A percentile compares a stretch with the other conserved stretches of the same genome.
These are phyloP conservation scores for Reticulitermes speratus DNA, from an alignment of 1,140 invertebrate genomes.

Conservation along the genomic window DNA sequence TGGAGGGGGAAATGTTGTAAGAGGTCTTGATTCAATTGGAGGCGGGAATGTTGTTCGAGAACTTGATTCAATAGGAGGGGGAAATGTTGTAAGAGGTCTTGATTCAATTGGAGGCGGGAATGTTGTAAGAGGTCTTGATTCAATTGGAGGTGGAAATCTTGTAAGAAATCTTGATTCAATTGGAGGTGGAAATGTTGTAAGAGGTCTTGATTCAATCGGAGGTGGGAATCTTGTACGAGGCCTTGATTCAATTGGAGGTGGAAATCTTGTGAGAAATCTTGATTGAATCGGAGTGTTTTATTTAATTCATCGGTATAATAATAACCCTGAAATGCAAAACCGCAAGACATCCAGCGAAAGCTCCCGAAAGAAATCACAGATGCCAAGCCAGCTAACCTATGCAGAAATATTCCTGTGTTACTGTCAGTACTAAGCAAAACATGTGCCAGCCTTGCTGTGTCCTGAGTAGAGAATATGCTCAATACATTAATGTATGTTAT, in stretches of 20 bases:
- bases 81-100: slow-evolving; percentile 45
- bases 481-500: not conserved
- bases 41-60: slow-evolving; percentile 47
- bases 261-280: slow-evolving; percentile 44
- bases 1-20: slow-evolving; percentile 50
- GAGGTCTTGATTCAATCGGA: slow-evolving; percentile 50
- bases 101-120: slow-evolving; percentile 52
- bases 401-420: too few relatives aligned
- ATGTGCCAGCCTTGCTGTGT: not conserved
- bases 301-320: not conserved
- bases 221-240: slow-evolving; percentile 48
- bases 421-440: too few relatives aligned
- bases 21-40: slow-evolving; percentile 43
- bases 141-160: slow-evolving; percentile 23
- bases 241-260: slow-evolving; percentile 50
- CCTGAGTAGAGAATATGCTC: not conserved
- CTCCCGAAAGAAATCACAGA: not conserved
- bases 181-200: slow-evolving; percentile 50
- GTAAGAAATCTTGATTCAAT: slow-evolving; percentile 44
- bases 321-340: not conserved
- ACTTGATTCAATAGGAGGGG: slow-evolving; percentile 39
- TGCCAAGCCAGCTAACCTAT: not conserved
- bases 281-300: slow-evolving; percentile 35
- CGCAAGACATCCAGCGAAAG: not conserved
- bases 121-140: slow-evolving; percentile 44